Percentiles rank a stretch among this genome's conserved stretches.
Evolutionary conservation across 2,113 vertebrate genomes (phyloP).

Genomic region (Sander vitreus): DNA sequence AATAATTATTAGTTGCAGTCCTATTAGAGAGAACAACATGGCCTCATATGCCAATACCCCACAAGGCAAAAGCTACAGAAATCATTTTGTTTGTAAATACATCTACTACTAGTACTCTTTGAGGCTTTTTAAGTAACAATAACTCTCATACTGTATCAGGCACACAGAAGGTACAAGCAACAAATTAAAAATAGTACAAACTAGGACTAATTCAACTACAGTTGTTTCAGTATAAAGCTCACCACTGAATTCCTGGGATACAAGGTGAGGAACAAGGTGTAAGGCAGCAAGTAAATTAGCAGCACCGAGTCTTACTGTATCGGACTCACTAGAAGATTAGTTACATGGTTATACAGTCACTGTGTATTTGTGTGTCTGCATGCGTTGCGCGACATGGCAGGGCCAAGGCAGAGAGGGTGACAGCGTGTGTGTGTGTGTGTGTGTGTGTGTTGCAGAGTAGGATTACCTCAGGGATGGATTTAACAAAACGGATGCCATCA

Average conservation of each 20-base stretch:
- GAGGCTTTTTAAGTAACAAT: not conserved
- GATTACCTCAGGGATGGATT: slow-evolving; percentile 94
- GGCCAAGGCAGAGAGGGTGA: not conserved
- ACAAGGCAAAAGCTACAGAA: not conserved
- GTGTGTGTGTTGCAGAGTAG: slow-evolving; percentile 30
- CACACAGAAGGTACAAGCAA: not conserved
- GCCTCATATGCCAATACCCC: too few relatives aligned
- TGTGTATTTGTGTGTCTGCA: slow-evolving; percentile 33
- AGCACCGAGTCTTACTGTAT: slow-evolving; percentile 29
- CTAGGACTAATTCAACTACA: not conserved
- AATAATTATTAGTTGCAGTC: not conserved
- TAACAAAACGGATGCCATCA: slow-evolving; percentile 97
- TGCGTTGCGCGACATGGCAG: slow-evolving; percentile 31
- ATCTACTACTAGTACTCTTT: not conserved
- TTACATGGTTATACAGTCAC: slow-evolving; percentile 41
- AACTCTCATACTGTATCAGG: too few relatives aligned
- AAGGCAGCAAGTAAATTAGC: slow-evolving; percentile 47
- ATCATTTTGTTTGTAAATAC: not conserved
- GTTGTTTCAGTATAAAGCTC: slow-evolving; percentile 44
- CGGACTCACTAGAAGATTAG: slow-evolving; percentile 57
- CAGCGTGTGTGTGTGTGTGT: slow-evolving; percentile 19
- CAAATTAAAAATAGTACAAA: not conserved
- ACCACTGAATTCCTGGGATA: slow-evolving; percentile 58
- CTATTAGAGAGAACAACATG: not conserved
- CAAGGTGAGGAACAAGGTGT: slow-evolving; percentile 27